Percentiles rank a stretch among this genome's conserved stretches.
Evolutionary conservation across 2,113 vertebrate species (phyloP).

Genomic region (Sinocyclocheilus grahami): DNA sequence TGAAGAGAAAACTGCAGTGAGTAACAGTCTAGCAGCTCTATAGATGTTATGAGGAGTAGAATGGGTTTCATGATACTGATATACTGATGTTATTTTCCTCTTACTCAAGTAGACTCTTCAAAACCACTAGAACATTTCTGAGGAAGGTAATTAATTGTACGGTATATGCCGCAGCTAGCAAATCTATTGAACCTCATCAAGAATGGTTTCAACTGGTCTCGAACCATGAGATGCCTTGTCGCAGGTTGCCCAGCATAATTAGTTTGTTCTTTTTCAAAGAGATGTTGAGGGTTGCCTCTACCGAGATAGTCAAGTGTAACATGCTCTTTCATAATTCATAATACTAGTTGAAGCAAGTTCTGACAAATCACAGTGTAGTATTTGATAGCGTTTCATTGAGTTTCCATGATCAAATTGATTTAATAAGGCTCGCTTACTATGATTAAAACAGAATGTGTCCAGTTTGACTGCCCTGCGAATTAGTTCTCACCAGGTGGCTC

Average conservation of each 20-base stretch:
- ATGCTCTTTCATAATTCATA: background rate
- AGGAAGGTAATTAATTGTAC: constrained; percentile 10
- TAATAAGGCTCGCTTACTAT: constrained; percentile 6
- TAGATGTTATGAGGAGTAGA: background rate
- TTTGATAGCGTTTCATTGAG: background rate
- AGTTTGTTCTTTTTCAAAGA: constrained; percentile 58
- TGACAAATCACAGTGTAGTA: background rate
- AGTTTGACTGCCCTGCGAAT: constrained; percentile 26
- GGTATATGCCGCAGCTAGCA: constrained; percentile 10
- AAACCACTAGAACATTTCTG: constrained; percentile 8
- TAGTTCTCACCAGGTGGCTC: background rate
- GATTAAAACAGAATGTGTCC: constrained; percentile 32
- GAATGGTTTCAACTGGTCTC: constrained; percentile 50
- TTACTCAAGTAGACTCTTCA: background rate
- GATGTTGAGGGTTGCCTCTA: constrained; percentile 56
- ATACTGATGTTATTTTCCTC: background rate
- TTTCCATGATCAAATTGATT: constrained; percentile 18
- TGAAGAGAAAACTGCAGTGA: background rate
- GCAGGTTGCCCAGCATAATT: constrained; percentile 62
- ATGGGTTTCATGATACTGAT: background rate
- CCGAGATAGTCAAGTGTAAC: background rate
- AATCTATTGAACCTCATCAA: constrained; percentile 46
- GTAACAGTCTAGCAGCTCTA: background rate
- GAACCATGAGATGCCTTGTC: constrained; percentile 51
- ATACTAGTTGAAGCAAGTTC: background rate